phyloP scores from a whole-genome alignment of 2,797 vertebrate species.

The Delichon dasypus region DNA sequence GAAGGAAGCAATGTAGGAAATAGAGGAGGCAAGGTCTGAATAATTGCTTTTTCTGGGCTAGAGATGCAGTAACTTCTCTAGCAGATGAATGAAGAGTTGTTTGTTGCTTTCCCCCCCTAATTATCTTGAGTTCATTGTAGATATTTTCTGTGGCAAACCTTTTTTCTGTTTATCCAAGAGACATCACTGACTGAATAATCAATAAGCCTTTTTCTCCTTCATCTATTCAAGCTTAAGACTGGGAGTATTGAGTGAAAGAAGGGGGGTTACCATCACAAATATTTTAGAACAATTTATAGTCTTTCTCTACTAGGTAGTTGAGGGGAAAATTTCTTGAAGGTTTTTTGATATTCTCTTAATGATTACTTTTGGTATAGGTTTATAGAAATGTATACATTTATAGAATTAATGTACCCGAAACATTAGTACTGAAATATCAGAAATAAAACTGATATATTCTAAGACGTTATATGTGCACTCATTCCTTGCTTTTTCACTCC shows the following conservation, averaged over 20 bases:
- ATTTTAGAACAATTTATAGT: slow-evolving; percentile 41
- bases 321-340: background rate
- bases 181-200: slow-evolving; percentile 61
- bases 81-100: slow-evolving; percentile 38
- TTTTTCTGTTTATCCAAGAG: slow-evolving; percentile 58
- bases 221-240: slow-evolving; percentile 56
- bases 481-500: background rate
- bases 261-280: background rate
- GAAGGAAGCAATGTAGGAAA: slow-evolving; percentile 48
- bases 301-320: background rate
- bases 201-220: slow-evolving; percentile 54
- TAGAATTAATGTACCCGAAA: background rate
- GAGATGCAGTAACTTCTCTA: slow-evolving; percentile 33
- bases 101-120: slow-evolving; percentile 22
- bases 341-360: background rate
- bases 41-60: slow-evolving; percentile 43
- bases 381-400: background rate
- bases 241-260: slow-evolving; percentile 59
- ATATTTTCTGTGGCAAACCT: slow-evolving; percentile 51
- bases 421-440: background rate
- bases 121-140: slow-evolving; percentile 60
- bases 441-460: background rate
- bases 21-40: slow-evolving; percentile 19
- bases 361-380: background rate
- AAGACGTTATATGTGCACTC: background rate